These are phyloP conservation scores for Danio kyathit DNA, from an alignment of 2,797 vertebrate genomes.

Conservation along the genomic window DNA sequence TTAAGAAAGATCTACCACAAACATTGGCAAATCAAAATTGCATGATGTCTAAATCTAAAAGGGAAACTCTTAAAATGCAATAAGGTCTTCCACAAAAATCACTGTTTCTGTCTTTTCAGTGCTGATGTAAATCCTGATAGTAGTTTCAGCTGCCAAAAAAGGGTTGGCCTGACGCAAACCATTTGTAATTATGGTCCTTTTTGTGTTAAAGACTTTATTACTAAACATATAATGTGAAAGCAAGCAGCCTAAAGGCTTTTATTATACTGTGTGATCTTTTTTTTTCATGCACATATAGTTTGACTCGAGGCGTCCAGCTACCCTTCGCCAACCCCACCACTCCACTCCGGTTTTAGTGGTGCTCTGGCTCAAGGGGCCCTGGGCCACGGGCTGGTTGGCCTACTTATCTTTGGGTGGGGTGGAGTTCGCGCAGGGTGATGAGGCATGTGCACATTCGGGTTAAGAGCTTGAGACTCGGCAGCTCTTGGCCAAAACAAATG, in stretches of 20 bases:
- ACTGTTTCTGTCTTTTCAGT: too few species aligned
- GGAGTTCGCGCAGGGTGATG: constrained; percentile 62
- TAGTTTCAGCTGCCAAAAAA: too few species aligned
- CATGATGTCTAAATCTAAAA: too few species aligned
- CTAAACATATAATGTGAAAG: constrained; percentile 48
- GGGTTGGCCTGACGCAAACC: too few species aligned
- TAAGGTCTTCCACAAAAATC: too few species aligned
- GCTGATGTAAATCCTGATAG: too few species aligned
- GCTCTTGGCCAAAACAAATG: constrained; percentile 62
- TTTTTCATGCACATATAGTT: constrained; percentile 13
- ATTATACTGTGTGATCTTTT: constrained; percentile 46
- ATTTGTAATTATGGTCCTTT: constrained; percentile 11
- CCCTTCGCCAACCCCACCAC: constrained; percentile 30
- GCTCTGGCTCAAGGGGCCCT: constrained; percentile 60
- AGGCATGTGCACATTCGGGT: constrained; percentile 65
- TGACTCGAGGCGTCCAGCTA: constrained; percentile 54
- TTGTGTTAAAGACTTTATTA: constrained; percentile 43
- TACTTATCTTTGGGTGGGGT: constrained; percentile 57
- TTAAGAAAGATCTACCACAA: too few species aligned
- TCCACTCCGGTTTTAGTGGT: constrained; percentile 29
- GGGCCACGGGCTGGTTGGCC: constrained; percentile 57
- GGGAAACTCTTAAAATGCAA: too few species aligned
- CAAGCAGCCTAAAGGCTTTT: constrained; percentile 39
- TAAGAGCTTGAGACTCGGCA: constrained; percentile 55
- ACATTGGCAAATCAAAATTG: too few species aligned